Percentiles rank a stretch among this genome's conserved stretches.
phyloP scores from a whole-genome alignment of 2,113 vertebrate genomes.

The Prionailurus bengalensis region DNA sequence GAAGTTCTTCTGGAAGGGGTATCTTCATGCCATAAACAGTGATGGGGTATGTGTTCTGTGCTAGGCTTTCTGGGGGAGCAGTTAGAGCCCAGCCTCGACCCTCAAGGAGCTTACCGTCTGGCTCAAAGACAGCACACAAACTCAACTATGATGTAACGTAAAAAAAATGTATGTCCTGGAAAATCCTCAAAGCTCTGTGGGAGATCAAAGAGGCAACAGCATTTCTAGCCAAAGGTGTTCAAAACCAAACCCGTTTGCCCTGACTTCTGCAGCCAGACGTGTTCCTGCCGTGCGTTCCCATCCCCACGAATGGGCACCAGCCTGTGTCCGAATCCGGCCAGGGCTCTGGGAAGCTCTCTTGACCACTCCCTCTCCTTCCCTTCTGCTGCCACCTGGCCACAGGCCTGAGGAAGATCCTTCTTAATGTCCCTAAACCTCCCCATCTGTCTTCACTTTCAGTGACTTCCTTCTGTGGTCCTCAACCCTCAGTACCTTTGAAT shows the following conservation, averaged over 20 bases:
- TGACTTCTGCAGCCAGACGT: neutral
- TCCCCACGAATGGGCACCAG: too few species aligned
- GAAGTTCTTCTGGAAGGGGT: neutral
- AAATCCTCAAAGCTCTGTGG: neutral
- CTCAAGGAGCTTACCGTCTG: neutral
- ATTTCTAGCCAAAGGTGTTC: neutral
- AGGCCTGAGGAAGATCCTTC: neutral
- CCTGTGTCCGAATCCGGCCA: rapidly evolving
- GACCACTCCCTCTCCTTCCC: neutral
- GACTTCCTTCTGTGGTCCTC: neutral
- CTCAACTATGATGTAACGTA: too few species aligned
- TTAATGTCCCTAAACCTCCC: rapidly evolving
- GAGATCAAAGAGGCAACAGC: neutral
- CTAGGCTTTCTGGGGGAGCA: neutral
- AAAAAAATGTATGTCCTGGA: neutral
- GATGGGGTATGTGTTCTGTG: neutral
- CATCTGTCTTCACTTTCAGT: neutral
- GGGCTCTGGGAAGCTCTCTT: neutral
- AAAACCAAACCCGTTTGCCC: neutral
- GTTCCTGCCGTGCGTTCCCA: neutral
- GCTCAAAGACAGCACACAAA: neutral
- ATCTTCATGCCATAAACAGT: neutral
- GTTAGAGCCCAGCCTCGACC: neutral
- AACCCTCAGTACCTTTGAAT: neutral
- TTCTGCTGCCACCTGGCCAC: neutral